Conservation (phyloP, 2,888 invertebrate genomes). For the Drymonia ruficornis region DNA sequence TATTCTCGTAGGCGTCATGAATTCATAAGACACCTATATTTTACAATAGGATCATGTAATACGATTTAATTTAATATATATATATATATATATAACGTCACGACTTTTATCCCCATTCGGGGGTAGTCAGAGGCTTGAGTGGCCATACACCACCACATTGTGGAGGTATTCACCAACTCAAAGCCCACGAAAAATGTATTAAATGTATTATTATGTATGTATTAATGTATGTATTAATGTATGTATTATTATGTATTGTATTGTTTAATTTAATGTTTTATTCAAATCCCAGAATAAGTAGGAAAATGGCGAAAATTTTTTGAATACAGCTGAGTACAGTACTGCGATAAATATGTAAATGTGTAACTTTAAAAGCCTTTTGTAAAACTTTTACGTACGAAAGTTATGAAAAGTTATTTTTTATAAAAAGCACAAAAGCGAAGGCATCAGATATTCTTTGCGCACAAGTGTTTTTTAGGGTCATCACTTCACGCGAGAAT, state of each 20-base stretch:
- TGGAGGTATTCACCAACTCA: no score
- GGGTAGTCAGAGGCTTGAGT: no score
- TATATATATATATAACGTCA: no score
- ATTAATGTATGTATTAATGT: no score
- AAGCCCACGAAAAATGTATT: no score
- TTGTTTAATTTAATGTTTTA: not conserved
- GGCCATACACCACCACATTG: no score
- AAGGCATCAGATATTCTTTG: constrained; percentile 16
- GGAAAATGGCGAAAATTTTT: constrained; percentile 4
- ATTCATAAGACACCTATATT: no score
- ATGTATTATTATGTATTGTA: no score
- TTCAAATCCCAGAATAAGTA: not conserved
- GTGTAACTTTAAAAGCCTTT: constrained; percentile 18
- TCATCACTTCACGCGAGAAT: not conserved
- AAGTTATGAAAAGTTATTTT: constrained; percentile 2
- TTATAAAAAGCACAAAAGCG: constrained; percentile 9
- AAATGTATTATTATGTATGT: no score
- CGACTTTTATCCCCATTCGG: no score
- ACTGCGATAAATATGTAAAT: constrained; percentile 21
- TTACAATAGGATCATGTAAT: not conserved
- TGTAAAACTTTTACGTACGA: constrained; percentile 12
- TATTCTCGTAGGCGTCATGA: not conserved
- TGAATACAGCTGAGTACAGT: not conserved
- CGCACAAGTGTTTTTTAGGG: constrained; percentile 15
- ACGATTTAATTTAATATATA: not conserved